Evolutionary conservation across 2,888 invertebrate species (phyloP).

Genomic region (Scaptomyza cyrtandrae): DNA sequence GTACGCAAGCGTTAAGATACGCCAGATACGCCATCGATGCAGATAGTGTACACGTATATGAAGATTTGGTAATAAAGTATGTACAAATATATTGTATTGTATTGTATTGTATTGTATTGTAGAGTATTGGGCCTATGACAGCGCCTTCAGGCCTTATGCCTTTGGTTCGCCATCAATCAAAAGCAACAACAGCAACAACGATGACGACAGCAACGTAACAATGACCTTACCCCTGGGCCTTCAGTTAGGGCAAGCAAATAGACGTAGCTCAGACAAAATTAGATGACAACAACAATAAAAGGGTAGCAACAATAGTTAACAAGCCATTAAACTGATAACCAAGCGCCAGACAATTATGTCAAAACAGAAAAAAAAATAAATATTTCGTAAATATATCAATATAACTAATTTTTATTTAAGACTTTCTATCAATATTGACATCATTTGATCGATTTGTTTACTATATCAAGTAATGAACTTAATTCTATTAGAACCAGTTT

Average conservation of each 20-base stretch:
- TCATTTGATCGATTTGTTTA: background rate
- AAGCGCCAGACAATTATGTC: too few species aligned
- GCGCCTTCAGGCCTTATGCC: slow-evolving; percentile 6
- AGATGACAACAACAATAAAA: slow-evolving; percentile 15
- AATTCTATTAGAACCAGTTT: too few species aligned
- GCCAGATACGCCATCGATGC: slow-evolving; percentile 1
- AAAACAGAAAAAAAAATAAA: too few species aligned
- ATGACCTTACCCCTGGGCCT: slow-evolving; percentile 40
- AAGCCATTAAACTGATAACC: slow-evolving; percentile 4
- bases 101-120: too few species aligned
- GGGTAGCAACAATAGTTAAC: slow-evolving; percentile 28
- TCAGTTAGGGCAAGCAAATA: slow-evolving; percentile 24
- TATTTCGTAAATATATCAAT: background rate
- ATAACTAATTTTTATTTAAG: background rate
- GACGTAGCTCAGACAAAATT: slow-evolving; percentile 33
- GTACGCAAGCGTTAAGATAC: slow-evolving; percentile 7
- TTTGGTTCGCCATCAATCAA: too few species aligned
- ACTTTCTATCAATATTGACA: background rate
- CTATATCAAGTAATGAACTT: too few species aligned
- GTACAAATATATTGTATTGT: background rate
- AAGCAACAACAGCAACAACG: too few species aligned
- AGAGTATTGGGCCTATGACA: too few species aligned
- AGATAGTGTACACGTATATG: background rate
- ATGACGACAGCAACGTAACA: too few species aligned
- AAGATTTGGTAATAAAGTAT: slow-evolving; percentile 16